A percentile compares a stretch with the other conserved stretches of the same genome.
phyloP scores from a whole-genome alignment of 1,140 invertebrate species.

The Drosophila sechellia region DNA sequence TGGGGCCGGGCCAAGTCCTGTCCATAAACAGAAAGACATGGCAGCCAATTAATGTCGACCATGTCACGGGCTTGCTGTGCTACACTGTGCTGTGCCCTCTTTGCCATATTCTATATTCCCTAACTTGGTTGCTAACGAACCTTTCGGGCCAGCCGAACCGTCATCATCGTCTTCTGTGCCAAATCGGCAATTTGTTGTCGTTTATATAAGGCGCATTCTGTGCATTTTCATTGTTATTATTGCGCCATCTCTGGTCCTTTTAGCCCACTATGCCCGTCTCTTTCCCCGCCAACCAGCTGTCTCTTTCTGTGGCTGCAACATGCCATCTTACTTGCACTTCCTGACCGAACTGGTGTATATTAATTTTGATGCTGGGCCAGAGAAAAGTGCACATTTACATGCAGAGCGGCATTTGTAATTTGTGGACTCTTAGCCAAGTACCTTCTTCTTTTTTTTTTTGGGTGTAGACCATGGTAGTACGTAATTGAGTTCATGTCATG shows the following conservation, averaged over 20 bases:
- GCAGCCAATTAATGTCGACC: slow-evolving; percentile 78
- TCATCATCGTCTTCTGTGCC: slow-evolving; percentile 72
- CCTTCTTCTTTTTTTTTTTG: slow-evolving; percentile 12
- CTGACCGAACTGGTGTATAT: slow-evolving; percentile 61
- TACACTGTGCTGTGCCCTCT: slow-evolving; percentile 15
- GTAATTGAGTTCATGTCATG: slow-evolving; percentile 76
- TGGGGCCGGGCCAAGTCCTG: slow-evolving; percentile 24
- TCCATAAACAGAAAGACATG: slow-evolving; percentile 79
- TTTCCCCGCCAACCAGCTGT: slow-evolving; percentile 4
- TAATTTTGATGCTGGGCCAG: slow-evolving; percentile 73
- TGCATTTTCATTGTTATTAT: slow-evolving; percentile 82
- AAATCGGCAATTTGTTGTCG: slow-evolving; percentile 81
- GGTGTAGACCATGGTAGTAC: slow-evolving; percentile 13
- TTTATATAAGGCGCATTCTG: slow-evolving; percentile 77
- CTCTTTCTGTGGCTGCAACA: slow-evolving; percentile 13
- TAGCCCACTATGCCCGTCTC: neutral
- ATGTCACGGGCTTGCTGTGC: slow-evolving; percentile 51
- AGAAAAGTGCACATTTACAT: slow-evolving; percentile 79
- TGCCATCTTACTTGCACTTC: slow-evolving; percentile 32
- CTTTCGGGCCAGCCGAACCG: slow-evolving; percentile 2
- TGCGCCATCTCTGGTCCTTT: slow-evolving; percentile 42
- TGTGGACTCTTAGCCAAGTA: slow-evolving; percentile 67
- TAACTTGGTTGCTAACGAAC: slow-evolving; percentile 23
- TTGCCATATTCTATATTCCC: slow-evolving; percentile 9
- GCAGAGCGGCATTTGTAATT: slow-evolving; percentile 77